Evolutionary conservation across 2,113 vertebrate genomes (phyloP).

Genomic region (Tringa solitaria): DNA sequence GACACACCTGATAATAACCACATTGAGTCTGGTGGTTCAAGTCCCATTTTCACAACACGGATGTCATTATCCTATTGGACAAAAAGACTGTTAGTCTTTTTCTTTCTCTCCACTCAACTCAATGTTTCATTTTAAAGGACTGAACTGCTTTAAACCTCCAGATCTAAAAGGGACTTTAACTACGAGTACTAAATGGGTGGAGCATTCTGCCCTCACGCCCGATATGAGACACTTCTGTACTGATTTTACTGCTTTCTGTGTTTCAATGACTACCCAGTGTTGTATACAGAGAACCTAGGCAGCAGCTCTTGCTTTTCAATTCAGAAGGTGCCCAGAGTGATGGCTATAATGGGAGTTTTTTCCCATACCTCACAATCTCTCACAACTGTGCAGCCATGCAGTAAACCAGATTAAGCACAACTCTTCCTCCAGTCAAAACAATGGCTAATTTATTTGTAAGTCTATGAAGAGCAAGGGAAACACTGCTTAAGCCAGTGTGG

Average conservation of each 20-base stretch:
- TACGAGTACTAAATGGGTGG: background rate
- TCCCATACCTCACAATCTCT: background rate
- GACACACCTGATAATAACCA: background rate
- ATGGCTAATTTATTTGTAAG: background rate
- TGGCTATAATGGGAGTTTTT: background rate
- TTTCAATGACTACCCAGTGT: background rate
- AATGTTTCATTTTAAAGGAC: background rate
- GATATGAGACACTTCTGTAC: background rate
- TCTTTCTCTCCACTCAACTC: background rate
- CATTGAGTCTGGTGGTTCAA: background rate
- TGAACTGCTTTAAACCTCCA: background rate
- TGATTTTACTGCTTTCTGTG: background rate
- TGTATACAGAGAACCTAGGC: background rate
- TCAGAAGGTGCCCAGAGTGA: background rate
- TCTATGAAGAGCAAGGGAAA: background rate
- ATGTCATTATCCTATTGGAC: background rate
- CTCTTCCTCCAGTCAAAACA: background rate
- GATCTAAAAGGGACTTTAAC: background rate
- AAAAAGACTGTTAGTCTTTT: background rate
- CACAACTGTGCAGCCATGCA: background rate
- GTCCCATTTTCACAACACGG: background rate
- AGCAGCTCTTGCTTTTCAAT: background rate
- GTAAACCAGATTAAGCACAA: background rate
- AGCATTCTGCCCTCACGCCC: background rate
- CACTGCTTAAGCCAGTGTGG: background rate